Conservation (phyloP, 1,140 invertebrate species). For the Drosophila kikkawai region DNA sequence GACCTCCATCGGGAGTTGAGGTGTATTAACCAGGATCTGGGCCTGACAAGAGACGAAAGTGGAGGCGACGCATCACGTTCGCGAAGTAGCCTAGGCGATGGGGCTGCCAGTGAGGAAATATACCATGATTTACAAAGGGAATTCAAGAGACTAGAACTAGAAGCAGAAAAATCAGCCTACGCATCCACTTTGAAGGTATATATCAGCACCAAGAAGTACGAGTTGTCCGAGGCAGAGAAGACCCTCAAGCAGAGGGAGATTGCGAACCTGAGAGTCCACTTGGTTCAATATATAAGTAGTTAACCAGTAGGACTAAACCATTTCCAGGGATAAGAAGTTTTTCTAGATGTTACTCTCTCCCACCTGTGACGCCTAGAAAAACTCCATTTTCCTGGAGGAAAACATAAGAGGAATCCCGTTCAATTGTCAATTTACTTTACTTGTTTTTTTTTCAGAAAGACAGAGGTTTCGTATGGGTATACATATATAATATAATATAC, state of each 20-base stretch:
- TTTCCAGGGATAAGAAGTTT: conserved; percentile 12
- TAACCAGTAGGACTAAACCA: neutral
- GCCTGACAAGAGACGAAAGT: conserved; percentile 25
- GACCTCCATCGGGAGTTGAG: conserved; percentile 49
- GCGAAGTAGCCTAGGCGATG: neutral
- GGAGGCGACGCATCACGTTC: conserved; percentile 37
- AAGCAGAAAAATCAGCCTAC: conserved; percentile 40
- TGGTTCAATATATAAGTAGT: conserved; percentile 34
- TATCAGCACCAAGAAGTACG: conserved; percentile 62
- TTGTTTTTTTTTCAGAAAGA: conserved; percentile 44
- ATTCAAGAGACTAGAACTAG: conserved; percentile 48
- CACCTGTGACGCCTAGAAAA: conserved; percentile 2
- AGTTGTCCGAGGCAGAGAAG: conserved; percentile 55
- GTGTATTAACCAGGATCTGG: conserved; percentile 8
- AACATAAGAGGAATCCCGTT: neutral
- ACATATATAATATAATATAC: conserved; percentile 69
- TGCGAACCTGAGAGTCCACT: conserved; percentile 33
- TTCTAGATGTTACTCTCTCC: neutral
- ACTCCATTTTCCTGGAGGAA: conserved; percentile 7
- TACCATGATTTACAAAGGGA: conserved; percentile 36
- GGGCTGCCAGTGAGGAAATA: neutral
- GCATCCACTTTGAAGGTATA: conserved; percentile 49
- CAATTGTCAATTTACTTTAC: conserved; percentile 9
- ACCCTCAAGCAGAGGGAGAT: conserved; percentile 39
- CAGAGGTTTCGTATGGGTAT: conserved; percentile 49